A percentile compares a stretch with the other conserved stretches of the same genome.
Conservation (phyloP, 2,888 invertebrate genomes). For the Erebia epiphron region DNA sequence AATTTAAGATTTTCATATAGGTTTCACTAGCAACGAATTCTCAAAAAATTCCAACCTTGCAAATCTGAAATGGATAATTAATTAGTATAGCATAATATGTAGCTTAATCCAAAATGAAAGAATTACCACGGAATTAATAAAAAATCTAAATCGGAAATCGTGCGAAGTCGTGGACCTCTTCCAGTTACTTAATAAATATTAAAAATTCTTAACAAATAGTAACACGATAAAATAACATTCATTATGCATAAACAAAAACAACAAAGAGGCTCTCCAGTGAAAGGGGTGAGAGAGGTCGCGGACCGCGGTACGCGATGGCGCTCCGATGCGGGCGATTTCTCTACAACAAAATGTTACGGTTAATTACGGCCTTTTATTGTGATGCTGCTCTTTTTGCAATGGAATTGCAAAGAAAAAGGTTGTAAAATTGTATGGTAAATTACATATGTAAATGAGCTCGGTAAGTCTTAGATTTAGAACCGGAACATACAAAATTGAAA, state of each 20-base stretch:
- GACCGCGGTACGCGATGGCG: neutral
- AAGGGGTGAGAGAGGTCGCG: neutral
- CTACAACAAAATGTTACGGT: constrained; percentile 10
- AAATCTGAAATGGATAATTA: no score
- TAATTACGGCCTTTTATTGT: constrained; percentile 9
- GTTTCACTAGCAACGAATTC: no score
- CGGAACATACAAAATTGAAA: no score
- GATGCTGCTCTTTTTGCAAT: neutral
- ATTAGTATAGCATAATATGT: no score
- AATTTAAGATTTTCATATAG: no score
- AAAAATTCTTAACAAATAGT: neutral
- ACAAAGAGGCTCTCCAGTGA: constrained; percentile 5
- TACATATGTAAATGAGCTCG: neutral
- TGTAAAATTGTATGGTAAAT: neutral
- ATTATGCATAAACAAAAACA: constrained; percentile 2
- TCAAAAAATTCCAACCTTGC: no score
- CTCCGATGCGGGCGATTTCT: constrained; percentile 19
- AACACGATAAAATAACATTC: constrained; percentile 4
- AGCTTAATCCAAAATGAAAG: no score
- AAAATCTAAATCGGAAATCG: no score
- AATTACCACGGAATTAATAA: no score
- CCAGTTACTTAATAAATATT: neutral
- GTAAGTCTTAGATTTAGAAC: neutral
- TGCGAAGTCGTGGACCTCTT: no score
- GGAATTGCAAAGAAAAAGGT: neutral